Evolutionary conservation across 1,140 invertebrate species (phyloP).

Genomic region (Aphidius ervi): DNA sequence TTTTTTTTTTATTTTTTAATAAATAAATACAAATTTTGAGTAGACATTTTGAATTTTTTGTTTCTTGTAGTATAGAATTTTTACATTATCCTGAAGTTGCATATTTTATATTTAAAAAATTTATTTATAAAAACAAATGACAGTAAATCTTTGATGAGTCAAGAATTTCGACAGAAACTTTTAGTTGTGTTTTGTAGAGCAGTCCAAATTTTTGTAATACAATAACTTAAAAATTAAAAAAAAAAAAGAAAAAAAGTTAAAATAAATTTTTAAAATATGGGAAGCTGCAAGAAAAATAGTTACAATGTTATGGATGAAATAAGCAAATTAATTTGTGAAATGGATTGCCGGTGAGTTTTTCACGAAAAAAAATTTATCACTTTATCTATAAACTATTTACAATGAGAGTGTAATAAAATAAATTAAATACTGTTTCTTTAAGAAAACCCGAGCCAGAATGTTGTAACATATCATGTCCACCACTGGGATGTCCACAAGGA

Average conservation of each 20-base stretch:
- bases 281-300: constrained; percentile 6
- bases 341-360: constrained; percentile 29
- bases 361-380: not conserved
- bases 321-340: constrained; percentile 26
- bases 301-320: constrained; percentile 35
- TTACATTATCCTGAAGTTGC: too few relatives aligned
- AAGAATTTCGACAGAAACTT: too few relatives aligned
- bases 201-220: constrained; percentile 14
- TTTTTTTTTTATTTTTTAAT: constrained; percentile 12
- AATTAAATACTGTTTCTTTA: not conserved
- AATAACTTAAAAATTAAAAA: constrained; percentile 11
- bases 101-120: too few relatives aligned
- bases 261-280: constrained; percentile 20
- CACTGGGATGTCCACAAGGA: constrained; percentile 35
- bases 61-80: too few relatives aligned
- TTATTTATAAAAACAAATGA: too few relatives aligned
- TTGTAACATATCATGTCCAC: constrained; percentile 38
- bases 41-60: too few relatives aligned
- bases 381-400: too few relatives aligned
- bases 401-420: not conserved
- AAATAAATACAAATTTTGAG: too few relatives aligned
- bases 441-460: constrained; percentile 38
- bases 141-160: too few relatives aligned
- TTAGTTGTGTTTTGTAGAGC: too few relatives aligned
- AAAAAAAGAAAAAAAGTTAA: not conserved